These are phyloP conservation scores for Terrapene triunguis DNA, from an alignment of 2,113 vertebrate species.

Conservation along the genomic window DNA sequence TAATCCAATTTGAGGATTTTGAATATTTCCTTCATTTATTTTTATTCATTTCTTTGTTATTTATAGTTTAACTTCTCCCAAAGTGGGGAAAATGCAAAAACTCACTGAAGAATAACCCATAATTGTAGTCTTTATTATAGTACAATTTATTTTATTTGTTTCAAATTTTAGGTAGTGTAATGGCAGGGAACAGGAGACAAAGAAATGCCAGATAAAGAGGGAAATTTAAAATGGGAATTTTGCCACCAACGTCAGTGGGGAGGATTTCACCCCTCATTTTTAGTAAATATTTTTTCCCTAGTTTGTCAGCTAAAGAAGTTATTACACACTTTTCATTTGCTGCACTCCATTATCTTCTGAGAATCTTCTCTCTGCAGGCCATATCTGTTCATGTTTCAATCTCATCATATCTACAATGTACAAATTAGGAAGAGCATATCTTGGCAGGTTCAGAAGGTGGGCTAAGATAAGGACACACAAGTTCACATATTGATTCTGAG, in stretches of 20 bases:
- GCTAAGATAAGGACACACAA: neutral
- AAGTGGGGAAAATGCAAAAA: neutral
- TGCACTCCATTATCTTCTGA: neutral
- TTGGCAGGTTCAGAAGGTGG: neutral
- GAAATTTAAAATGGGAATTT: neutral
- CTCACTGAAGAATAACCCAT: neutral
- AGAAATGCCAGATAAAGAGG: neutral
- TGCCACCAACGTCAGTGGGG: neutral
- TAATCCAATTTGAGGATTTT: neutral
- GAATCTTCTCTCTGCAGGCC: neutral
- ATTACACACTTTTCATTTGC: neutral
- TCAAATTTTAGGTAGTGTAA: neutral
- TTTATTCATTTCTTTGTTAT: neutral
- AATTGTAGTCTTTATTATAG: neutral
- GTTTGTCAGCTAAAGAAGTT: neutral
- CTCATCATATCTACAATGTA: neutral
- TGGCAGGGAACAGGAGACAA: neutral
- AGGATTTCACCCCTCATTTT: neutral
- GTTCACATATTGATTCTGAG: neutral
- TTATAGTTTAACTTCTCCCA: neutral
- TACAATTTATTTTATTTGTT: neutral
- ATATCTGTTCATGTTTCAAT: neutral
- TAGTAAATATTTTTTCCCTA: rapidly evolving
- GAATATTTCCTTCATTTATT: neutral
- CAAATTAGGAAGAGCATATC: neutral